Evolutionary conservation across 2,888 invertebrate genomes (phyloP).

Genomic region (Thymelicus sylvestris): DNA sequence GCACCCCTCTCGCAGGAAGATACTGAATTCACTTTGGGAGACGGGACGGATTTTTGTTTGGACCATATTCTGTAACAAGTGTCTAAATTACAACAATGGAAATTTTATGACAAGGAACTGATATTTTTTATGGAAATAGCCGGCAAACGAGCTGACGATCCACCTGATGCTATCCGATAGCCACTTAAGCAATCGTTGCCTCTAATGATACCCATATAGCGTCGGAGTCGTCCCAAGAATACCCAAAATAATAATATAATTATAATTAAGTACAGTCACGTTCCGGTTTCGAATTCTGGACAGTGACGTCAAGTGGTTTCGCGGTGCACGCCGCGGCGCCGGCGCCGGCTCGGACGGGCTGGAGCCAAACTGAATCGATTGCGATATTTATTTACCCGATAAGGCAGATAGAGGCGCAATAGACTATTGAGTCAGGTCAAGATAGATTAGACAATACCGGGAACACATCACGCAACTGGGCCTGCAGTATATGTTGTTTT

Average conservation of each 20-base stretch:
- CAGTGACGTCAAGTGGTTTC: background rate
- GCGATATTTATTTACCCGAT: background rate
- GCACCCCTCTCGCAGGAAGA: constrained; percentile 59
- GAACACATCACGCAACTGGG: constrained; percentile 2
- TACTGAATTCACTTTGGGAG: constrained; percentile 54
- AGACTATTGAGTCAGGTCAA: constrained; percentile 28
- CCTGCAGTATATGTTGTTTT: background rate
- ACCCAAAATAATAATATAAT: background rate
- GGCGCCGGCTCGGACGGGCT: background rate
- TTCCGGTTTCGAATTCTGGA: background rate
- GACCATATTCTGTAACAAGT: constrained; percentile 70
- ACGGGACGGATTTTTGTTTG: constrained; percentile 62
- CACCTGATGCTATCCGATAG: too few relatives aligned
- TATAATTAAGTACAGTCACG: background rate
- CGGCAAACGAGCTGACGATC: background rate
- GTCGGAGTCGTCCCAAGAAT: too few relatives aligned
- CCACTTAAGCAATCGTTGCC: too few relatives aligned
- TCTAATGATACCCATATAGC: too few relatives aligned
- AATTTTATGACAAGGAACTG: too few relatives aligned
- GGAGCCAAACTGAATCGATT: background rate
- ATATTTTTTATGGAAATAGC: too few relatives aligned
- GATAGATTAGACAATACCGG: constrained; percentile 16
- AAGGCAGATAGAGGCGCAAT: constrained; percentile 19
- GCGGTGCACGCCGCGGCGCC: too few relatives aligned
- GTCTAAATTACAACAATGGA: background rate